These are phyloP conservation scores for Copsychus sechellarum DNA, from an alignment of 2,113 vertebrate species.

Conservation along the genomic window DNA sequence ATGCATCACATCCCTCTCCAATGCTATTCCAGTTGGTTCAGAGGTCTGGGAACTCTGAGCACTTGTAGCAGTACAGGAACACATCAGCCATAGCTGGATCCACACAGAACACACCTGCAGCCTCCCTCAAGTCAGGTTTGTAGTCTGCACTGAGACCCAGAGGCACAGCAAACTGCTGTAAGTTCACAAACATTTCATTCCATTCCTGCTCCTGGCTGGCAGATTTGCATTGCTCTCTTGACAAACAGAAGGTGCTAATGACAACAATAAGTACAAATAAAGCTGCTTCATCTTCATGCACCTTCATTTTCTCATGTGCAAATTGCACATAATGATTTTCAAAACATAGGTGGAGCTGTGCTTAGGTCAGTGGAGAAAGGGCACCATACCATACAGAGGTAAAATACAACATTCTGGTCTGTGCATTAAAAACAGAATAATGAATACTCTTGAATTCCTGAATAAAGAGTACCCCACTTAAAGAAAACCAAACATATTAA, in stretches of 20 bases:
- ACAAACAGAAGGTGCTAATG: not conserved
- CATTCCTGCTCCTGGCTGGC: not conserved
- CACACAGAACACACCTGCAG: not conserved
- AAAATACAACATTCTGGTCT: not conserved
- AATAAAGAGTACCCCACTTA: not conserved
- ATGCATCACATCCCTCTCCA: not conserved
- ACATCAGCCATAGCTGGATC: not conserved
- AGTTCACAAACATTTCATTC: not conserved
- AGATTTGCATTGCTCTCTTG: not conserved
- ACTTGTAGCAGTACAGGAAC: not conserved
- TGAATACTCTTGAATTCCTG: no score
- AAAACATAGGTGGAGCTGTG: not conserved
- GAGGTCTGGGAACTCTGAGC: not conserved
- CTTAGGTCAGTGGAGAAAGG: not conserved
- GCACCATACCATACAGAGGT: not conserved
- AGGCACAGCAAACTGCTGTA: not conserved
- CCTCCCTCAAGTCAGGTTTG: not conserved
- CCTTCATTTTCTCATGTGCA: not conserved
- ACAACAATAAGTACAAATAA: not conserved
- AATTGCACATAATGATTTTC: not conserved
- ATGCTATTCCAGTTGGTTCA: not conserved
- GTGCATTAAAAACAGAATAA: not conserved
- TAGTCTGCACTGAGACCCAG: not conserved
- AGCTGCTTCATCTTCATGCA: not conserved
- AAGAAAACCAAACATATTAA: not conserved